These are phyloP conservation scores for Apodemus agrarius DNA, from an alignment of 2,797 vertebrate genomes.

Conservation along the genomic window DNA sequence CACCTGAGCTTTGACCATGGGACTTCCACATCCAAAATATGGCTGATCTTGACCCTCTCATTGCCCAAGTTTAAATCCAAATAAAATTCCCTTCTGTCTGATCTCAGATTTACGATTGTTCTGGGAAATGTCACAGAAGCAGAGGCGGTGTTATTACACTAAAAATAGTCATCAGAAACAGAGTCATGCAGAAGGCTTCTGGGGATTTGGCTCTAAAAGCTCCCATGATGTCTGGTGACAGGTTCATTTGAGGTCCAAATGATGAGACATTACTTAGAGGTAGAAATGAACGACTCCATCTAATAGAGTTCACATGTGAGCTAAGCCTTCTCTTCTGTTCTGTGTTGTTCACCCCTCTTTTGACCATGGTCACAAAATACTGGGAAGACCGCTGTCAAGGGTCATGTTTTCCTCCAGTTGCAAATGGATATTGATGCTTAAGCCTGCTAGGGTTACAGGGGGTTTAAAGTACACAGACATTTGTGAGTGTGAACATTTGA, in stretches of 20 bases:
- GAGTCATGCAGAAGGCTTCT: constrained; percentile 59
- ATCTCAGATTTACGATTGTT: constrained; percentile 61
- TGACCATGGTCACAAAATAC: background rate
- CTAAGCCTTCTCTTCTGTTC: background rate
- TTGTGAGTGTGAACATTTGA: constrained; percentile 3
- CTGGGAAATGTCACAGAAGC: constrained; percentile 70
- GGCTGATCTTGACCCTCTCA: background rate
- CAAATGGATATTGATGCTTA: background rate
- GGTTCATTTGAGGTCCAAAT: constrained; percentile 56
- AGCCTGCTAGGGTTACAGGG: background rate
- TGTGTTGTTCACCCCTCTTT: background rate
- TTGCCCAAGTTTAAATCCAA: constrained; percentile 55
- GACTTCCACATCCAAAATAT: background rate
- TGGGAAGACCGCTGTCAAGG: background rate
- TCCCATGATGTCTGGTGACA: constrained; percentile 45
- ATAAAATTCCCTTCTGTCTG: constrained; percentile 57
- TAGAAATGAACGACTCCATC: background rate
- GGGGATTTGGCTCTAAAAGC: constrained; percentile 35
- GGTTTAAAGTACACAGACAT: background rate
- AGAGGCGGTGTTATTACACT: constrained; percentile 54
- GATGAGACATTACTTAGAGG: constrained; percentile 46
- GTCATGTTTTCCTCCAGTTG: background rate
- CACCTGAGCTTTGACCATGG: background rate
- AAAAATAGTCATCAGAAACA: constrained; percentile 69
- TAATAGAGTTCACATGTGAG: background rate